Base-by-base conservation (phyloP, 2,888 invertebrate genomes). In the Seira sanloemensis region DNA sequence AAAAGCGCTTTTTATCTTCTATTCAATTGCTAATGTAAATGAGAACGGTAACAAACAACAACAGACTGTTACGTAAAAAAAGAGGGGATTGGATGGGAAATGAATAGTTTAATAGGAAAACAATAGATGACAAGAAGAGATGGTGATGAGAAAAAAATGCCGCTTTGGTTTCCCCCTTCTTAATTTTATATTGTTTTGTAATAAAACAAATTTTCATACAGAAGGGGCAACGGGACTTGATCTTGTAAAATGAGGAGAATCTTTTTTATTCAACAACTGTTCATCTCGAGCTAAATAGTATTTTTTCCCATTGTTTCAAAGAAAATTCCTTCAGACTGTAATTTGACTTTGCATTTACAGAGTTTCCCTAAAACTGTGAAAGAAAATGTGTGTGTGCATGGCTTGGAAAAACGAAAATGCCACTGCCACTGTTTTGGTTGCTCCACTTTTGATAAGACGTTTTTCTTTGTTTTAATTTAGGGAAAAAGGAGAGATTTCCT, bases 311-410 rank as follows among this genome's bases (percentile, higher is more conserved):
- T 65, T 75, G 65, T 75, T 81, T 75, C 1, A 16, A 9, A 46
- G 37, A 7, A 79, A 19, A 46, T 58, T 58, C 58, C n/a, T 58
- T 7, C 67, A n/a, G n/a, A n/a, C n/a, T 58, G 68, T 77, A 77
- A 77, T 77, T 50, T 54, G 54, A 77, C 54, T 68, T 68, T 77
- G 25, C 54, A 77, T 58, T 77, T 76, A 68, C 50, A 46, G n/a
- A n/a, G n/a, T n/a, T n/a, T n/a, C n/a, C n/a, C n/a, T n/a, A n/a
- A n/a, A n/a, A n/a, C n/a, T n/a, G n/a, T n/a, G n/a, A n/a, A n/a
- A n/a, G n/a, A n/a, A n/a, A n/a, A n/a, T n/a, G n/a, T n/a, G n/a
- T n/a, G n/a, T n/a, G n/a, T 58, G 12, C 58, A 58, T 4, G 37
- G 12, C 37, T 37, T 37, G 37, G 12, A 37, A n/a, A n/a, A n/a